These are phyloP conservation scores for Pharmacophagus antenor DNA, from an alignment of 2,888 invertebrate species.

Conservation along the genomic window DNA sequence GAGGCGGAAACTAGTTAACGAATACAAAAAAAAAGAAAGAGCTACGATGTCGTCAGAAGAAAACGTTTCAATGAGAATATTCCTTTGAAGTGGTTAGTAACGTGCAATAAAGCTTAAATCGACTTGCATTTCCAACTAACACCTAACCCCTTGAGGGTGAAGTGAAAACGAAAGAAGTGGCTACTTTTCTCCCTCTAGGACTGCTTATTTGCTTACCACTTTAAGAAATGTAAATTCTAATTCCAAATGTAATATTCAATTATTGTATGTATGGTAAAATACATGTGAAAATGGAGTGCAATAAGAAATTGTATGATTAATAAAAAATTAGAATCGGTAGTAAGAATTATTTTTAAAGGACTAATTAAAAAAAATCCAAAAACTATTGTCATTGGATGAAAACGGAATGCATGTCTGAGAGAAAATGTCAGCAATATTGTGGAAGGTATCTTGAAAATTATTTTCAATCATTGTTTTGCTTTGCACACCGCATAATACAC, in stretches of 20 bases:
- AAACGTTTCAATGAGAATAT: slow-evolving; percentile 21
- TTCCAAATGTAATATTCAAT: neutral
- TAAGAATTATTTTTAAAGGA: too few relatives aligned
- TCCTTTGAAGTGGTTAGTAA: slow-evolving; percentile 26
- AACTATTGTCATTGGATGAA: too few relatives aligned
- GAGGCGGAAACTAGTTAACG: neutral
- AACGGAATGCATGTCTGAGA: too few relatives aligned
- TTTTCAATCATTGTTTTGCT: too few relatives aligned
- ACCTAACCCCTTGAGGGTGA: slow-evolving; percentile 12
- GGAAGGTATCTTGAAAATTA: too few relatives aligned
- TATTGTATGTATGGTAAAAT: neutral
- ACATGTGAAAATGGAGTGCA: too few relatives aligned
- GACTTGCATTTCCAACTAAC: slow-evolving; percentile 27
- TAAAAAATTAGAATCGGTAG: too few relatives aligned
- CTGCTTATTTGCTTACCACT: slow-evolving; percentile 10
- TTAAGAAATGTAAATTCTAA: slow-evolving; percentile 7
- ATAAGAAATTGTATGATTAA: too few relatives aligned
- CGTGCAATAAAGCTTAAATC: slow-evolving; percentile 25
- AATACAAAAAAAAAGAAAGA: neutral
- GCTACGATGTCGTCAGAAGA: slow-evolving; percentile 11
- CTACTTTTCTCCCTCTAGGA: slow-evolving; percentile 6
- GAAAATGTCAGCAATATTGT: too few relatives aligned
- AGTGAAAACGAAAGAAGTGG: slow-evolving; percentile 22
- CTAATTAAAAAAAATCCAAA: too few relatives aligned
- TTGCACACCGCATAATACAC: too few relatives aligned